Conservation (phyloP, 2,888 invertebrate species). For the Lithophane leautieri region DNA sequence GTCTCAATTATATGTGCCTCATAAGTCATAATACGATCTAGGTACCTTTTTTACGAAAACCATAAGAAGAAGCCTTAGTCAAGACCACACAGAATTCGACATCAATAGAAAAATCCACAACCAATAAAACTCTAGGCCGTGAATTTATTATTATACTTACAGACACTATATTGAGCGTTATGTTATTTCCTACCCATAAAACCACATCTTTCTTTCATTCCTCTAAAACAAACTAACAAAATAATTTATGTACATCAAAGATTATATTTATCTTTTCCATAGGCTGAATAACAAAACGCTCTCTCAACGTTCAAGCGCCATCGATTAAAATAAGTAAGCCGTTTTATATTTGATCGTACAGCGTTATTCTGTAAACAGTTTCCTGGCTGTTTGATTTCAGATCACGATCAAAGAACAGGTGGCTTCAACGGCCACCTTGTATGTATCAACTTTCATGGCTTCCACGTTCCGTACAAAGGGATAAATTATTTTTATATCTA, state of each 20-base stretch:
- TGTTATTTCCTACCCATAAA: constrained; percentile 37
- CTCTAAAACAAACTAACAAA: constrained; percentile 48
- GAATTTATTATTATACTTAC: constrained; percentile 24
- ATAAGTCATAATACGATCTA: neutral
- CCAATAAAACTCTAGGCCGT: constrained; percentile 4
- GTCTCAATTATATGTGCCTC: no score
- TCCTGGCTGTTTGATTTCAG: constrained; percentile 71
- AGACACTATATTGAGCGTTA: constrained; percentile 15
- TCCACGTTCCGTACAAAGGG: constrained; percentile 59
- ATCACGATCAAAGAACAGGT: constrained; percentile 77
- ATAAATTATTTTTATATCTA: constrained; percentile 67
- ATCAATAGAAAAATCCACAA: constrained; percentile 9
- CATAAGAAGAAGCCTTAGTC: neutral
- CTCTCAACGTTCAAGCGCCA: constrained; percentile 47
- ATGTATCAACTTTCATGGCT: constrained; percentile 71
- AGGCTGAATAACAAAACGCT: constrained; percentile 42
- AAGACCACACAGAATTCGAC: constrained; percentile 39
- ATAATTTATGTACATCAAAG: constrained; percentile 44
- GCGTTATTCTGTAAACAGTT: constrained; percentile 72
- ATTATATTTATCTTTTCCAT: constrained; percentile 52
- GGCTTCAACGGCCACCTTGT: constrained; percentile 68
- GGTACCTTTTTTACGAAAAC: neutral
- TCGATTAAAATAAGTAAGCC: constrained; percentile 70
- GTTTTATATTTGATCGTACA: constrained; percentile 69
- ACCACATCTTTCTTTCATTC: constrained; percentile 59